phyloP scores from a whole-genome alignment of 64 coral and sea anemone genomes.

The Orbicella faveolata region DNA sequence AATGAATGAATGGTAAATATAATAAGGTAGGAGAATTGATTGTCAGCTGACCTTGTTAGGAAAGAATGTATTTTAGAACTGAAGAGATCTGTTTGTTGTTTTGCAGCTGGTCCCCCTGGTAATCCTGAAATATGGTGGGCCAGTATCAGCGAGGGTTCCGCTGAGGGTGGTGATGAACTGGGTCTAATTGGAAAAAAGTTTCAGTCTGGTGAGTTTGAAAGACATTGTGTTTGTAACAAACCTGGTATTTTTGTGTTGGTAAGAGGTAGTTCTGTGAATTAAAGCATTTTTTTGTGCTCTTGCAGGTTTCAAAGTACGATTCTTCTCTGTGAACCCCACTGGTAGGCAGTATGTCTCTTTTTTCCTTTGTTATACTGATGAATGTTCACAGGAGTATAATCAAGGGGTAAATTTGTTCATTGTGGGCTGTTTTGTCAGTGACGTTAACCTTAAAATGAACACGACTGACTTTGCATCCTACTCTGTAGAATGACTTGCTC shows the following conservation, averaged over 20 bases:
- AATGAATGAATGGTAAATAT: too few relatives aligned
- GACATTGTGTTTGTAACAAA: neutral
- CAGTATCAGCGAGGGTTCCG: constrained; percentile 91
- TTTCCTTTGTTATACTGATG: neutral
- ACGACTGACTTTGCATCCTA: neutral
- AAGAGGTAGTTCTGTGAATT: neutral
- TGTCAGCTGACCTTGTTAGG: too few relatives aligned
- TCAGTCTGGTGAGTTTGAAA: constrained; percentile 67
- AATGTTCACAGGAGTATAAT: constrained; percentile 22
- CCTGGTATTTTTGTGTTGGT: neutral
- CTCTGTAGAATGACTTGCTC: neutral
- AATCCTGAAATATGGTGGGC: constrained; percentile 99
- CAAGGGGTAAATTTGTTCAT: constrained; percentile 23
- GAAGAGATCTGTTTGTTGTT: neutral
- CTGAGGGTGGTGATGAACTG: constrained; percentile 90
- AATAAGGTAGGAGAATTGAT: too few relatives aligned
- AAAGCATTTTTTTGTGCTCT: constrained; percentile 11
- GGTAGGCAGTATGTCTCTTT: constrained; percentile 79
- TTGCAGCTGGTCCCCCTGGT: constrained; percentile 93
- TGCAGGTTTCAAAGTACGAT: constrained; percentile 93
- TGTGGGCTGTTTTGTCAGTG: constrained; percentile 8
- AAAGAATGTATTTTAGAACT: neutral
- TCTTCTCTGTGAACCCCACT: constrained; percentile 71
- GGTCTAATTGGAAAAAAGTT: constrained; percentile 99
- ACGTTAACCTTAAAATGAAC: neutral